phyloP scores from a whole-genome alignment of 2,888 invertebrate species.

The Callosobruchus maculatus region DNA sequence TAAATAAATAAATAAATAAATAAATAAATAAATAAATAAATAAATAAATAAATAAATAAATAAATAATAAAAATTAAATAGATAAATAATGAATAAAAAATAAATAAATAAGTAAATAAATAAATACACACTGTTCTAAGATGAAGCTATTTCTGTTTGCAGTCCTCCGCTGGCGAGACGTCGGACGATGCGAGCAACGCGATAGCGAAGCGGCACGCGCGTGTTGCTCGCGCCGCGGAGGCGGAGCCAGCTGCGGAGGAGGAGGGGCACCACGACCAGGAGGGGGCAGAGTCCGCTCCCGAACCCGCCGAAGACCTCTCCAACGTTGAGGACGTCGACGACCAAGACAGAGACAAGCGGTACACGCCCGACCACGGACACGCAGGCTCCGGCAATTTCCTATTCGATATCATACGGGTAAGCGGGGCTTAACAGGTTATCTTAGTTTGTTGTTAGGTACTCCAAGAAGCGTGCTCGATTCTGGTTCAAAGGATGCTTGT shows the following conservation, averaged over 20 bases:
- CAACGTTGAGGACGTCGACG: constrained; percentile 67
- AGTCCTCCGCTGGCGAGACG: constrained; percentile 34
- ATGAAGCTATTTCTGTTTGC: constrained; percentile 18
- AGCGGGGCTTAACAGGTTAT: constrained; percentile 46
- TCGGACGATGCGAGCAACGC: constrained; percentile 25
- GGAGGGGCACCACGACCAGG: constrained; percentile 28
- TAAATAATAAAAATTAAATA: too few relatives aligned
- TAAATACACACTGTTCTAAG: too few relatives aligned
- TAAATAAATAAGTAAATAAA: too few relatives aligned
- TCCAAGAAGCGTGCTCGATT: neutral
- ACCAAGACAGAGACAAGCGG: constrained; percentile 80
- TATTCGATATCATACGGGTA: constrained; percentile 86
- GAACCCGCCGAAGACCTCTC: constrained; percentile 69
- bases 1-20: too few relatives aligned
- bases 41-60: too few relatives aligned
- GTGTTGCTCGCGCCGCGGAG: constrained; percentile 35
- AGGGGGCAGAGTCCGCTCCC: constrained; percentile 54
- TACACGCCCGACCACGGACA: constrained; percentile 54
- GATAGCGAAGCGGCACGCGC: constrained; percentile 38
- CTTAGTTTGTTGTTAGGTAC: neutral
- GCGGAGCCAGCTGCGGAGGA: neutral
- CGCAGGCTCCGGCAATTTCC: constrained; percentile 82
- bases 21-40: too few relatives aligned
- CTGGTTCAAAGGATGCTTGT: neutral
- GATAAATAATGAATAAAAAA: too few relatives aligned